phyloP scores from a whole-genome alignment of 1,140 invertebrate species.

The Drosophila parabipectinata region DNA sequence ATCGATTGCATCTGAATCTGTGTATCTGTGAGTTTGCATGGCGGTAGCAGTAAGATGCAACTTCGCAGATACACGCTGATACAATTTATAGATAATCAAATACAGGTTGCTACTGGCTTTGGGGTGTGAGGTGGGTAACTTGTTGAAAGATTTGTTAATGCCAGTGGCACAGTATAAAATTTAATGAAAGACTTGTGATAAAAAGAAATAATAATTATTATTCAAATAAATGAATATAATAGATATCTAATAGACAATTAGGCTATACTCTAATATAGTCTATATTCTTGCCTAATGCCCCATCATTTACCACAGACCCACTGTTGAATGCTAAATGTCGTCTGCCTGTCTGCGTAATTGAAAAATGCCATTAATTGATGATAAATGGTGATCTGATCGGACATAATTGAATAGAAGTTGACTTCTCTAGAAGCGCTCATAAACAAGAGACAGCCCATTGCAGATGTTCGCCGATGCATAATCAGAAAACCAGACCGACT shows the following conservation, averaged over 20 bases:
- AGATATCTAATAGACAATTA: no score
- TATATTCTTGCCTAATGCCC: no score
- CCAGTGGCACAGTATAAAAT: conserved; percentile 24
- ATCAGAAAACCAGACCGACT: conserved; percentile 31
- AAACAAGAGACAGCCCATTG: conserved; percentile 49
- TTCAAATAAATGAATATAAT: no score
- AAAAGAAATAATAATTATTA: no score
- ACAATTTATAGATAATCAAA: conserved; percentile 77
- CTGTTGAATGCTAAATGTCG: conserved; percentile 67
- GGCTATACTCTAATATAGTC: no score
- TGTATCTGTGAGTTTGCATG: conserved; percentile 19
- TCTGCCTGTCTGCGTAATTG: conserved; percentile 70
- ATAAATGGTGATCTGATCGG: conserved; percentile 51
- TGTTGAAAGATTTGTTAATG: conserved; percentile 13
- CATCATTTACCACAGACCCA: conserved; percentile 14
- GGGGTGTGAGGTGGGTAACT: background rate
- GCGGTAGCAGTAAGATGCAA: conserved; percentile 62
- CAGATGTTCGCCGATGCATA: conserved; percentile 29
- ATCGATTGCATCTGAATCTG: conserved; percentile 27
- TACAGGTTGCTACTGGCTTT: conserved; percentile 38
- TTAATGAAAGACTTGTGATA: background rate
- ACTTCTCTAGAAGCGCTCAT: conserved; percentile 44
- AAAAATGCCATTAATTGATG: conserved; percentile 74
- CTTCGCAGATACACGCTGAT: conserved; percentile 64
- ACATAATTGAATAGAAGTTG: conserved; percentile 52